Conservation (phyloP, 2,888 invertebrate genomes). For the Caenorhabditis sp. region DNA sequence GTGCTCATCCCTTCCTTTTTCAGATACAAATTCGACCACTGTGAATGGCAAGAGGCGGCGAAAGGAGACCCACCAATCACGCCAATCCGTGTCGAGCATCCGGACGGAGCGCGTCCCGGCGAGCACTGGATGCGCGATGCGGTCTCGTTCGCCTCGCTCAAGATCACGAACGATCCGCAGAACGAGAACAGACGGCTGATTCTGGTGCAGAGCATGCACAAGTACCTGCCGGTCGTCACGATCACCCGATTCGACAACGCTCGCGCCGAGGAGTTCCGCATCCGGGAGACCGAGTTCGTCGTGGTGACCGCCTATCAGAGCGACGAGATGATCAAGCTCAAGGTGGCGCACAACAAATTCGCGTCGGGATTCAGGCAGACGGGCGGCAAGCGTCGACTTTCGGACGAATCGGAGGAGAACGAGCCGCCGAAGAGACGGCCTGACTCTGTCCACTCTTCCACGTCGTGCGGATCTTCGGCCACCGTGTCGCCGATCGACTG, state of each 20-base stretch:
- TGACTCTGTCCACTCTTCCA: too few species aligned
- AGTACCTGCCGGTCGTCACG: slow-evolving; percentile 36
- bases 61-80: slow-evolving; percentile 2
- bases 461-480: too few species aligned
- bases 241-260: not conserved
- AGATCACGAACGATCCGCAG: slow-evolving; percentile 22
- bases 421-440: too few species aligned
- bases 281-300: slow-evolving; percentile 14
- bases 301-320: slow-evolving; percentile 35
- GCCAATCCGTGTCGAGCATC: not conserved
- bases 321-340: slow-evolving; percentile 19
- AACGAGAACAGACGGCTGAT: slow-evolving; percentile 8
- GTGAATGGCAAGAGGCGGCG: slow-evolving; percentile 10
- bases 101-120: slow-evolving; percentile 17
- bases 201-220: slow-evolving; percentile 33
- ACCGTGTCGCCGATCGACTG: too few species aligned
- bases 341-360: slow-evolving; percentile 46
- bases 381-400: not conserved
- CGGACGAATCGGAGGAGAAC: not conserved
- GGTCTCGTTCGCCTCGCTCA: slow-evolving; percentile 17
- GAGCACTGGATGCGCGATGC: slow-evolving; percentile 18
- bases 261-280: slow-evolving; percentile 10
- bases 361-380: slow-evolving; percentile 42
- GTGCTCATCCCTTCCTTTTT: too few species aligned
- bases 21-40: slow-evolving; percentile 44